phyloP scores from a whole-genome alignment of 2,888 invertebrate genomes.

The Tanypteryx hageni region DNA sequence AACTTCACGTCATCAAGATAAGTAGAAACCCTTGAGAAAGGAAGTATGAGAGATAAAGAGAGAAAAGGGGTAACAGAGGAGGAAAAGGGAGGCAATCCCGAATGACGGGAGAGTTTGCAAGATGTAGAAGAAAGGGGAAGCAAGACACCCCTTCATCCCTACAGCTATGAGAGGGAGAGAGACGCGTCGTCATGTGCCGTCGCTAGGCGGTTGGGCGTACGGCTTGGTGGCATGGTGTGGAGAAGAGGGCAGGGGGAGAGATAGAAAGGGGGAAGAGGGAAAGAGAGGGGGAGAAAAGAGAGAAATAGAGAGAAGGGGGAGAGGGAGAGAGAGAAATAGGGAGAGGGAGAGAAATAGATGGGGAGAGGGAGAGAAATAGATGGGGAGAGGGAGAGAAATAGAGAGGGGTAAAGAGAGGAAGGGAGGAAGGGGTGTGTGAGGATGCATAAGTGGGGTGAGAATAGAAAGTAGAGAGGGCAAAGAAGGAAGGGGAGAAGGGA shows the following conservation, averaged over 20 bases:
- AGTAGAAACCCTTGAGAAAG: neutral
- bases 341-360: neutral
- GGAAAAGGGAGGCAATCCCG: conserved; percentile 11
- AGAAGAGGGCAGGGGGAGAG: neutral
- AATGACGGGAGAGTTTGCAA: conserved; percentile 23
- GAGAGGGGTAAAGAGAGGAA: neutral
- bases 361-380: neutral
- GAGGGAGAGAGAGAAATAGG: neutral
- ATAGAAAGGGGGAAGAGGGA: neutral
- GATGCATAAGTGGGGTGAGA: no score
- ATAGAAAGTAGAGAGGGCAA: no score
- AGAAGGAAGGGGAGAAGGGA: neutral
- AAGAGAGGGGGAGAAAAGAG: neutral
- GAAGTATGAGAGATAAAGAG: neutral
- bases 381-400: neutral
- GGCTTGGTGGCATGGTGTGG: neutral
- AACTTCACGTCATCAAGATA: neutral
- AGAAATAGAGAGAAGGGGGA: neutral
- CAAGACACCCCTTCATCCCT: conserved; percentile 6
- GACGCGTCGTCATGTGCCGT: conserved; percentile 13
- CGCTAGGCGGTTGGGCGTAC: conserved; percentile 24
- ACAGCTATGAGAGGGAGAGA: neutral
- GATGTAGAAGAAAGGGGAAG: neutral
- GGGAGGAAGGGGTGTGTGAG: conserved; percentile 3
- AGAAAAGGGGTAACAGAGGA: neutral